Evolutionary conservation across 1,140 invertebrate genomes (phyloP).

Genomic region (Mamestra configurata): DNA sequence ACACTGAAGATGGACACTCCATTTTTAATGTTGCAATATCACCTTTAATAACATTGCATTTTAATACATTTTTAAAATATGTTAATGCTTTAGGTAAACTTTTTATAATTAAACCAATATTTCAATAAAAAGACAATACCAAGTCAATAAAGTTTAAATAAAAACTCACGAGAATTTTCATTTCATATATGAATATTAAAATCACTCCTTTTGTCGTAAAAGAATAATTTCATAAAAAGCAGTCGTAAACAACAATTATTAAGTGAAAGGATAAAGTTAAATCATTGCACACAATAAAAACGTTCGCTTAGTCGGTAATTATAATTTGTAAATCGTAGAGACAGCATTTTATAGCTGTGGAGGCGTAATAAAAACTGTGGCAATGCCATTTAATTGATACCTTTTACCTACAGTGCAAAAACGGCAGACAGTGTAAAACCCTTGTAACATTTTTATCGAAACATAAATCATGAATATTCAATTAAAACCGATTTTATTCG

Average conservation of each 20-base stretch:
- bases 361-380: too few species aligned
- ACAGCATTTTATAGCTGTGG: too few species aligned
- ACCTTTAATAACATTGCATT: not conserved
- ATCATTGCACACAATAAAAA: too few species aligned
- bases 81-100: not conserved
- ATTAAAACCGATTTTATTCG: not conserved
- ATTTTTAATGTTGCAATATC: slow-evolving; percentile 15
- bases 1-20: slow-evolving; percentile 5
- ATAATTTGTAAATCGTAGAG: too few species aligned
- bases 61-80: slow-evolving; percentile 1
- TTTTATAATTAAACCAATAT: not conserved
- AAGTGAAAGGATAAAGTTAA: not conserved
- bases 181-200: not conserved
- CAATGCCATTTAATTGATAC: too few species aligned
- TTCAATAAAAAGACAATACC: too few species aligned
- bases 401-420: too few species aligned
- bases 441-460: too few species aligned
- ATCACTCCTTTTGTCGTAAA: not conserved
- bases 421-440: too few species aligned
- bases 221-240: not conserved
- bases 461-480: too few species aligned
- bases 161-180: not conserved
- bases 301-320: too few species aligned
- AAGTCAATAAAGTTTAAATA: not conserved
- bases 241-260: not conserved